Evolutionary conservation across 2,888 invertebrate species (phyloP), one percentile per base, ranked within the genome.

Genomic region (Caradrina clavipalpis): DNA sequence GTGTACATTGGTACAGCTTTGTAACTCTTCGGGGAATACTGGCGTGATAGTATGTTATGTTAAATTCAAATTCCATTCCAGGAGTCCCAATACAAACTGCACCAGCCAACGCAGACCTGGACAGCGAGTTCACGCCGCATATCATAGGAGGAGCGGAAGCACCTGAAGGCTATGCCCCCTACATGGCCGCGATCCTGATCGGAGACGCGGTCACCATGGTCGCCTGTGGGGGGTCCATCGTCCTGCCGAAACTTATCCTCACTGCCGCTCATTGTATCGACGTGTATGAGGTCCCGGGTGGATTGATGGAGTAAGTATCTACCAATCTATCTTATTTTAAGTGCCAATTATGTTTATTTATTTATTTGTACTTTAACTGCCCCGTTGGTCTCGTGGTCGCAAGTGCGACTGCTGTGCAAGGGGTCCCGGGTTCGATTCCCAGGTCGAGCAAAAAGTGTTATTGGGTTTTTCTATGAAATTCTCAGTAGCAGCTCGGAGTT

Each of bases 251-350:
- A 1, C 7, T 69, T 59, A 35, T 89, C 19, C 66, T 90, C 45
- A 86, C 87, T 1, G 89, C 91, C 0, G 88, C 91, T 0, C 91
- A 91, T 64, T 91, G 91, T 61, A 83, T 91, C n/a, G 80, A 85
- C 1, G 69, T 69, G 0, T 82, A 83, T 55, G 49, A 80, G 2
- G 21, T 61, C 0, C 73, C 80, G 62, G 83, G 82, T 2, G 65
- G 73, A 17, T 61, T 90, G 0, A 17, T 77, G 49, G 2, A 54
- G 85, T 87, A 69, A 82, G 83, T 71, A 42, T 5, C 5, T 45
- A 35, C 35, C 8, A 8, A 35, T 1, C 1, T 31, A 31, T n/a
- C n/a, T n/a, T n/a, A n/a, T n/a, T n/a, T n/a, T n/a, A n/a, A n/a
- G n/a, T n/a, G n/a, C n/a, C n/a, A n/a, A n/a, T n/a, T n/a, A n/a